Base-by-base conservation (phyloP, 2,113 vertebrate species). In the Rallus limicola region DNA sequence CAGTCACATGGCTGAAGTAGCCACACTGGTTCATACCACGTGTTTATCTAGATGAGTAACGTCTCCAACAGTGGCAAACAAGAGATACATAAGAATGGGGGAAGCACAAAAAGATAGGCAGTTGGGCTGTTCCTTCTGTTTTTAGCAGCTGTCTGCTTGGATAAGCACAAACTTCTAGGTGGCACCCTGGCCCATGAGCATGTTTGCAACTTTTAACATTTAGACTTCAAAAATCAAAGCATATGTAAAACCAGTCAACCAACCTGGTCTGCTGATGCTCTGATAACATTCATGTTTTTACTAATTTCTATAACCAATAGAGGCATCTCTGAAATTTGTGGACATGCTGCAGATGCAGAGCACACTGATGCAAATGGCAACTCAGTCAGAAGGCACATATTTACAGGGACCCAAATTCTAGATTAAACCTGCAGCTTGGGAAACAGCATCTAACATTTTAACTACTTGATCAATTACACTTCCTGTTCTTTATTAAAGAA, bases 311-410 rank as follows among this genome's bases (percentile, higher is more conserved):
- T 26, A 52, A 17, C 6, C 34, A 31, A 33, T 11, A 74, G 8
- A 59, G 21, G 14, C 18, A 82, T 58, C 48, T 60, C 63, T 40
- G 9, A 62, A 34, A 58, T 65, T 83, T 58, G 44, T 70, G 33
- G 16, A 26, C 12, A 15, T 0, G 1, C 24, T 65, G 44, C 34
- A 94, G 31, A 79, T 31, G 23, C 28, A 71, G 53, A 82, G 55
- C 28, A 77, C 0, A 0, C 29, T 90, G n/a, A 24, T 55, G 52
- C 13, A 71, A 93, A 86, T 0, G 0, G 18, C 23, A 81, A 56
- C 25, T 64, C 28, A 42, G 5, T 14, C 64, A 38, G 19, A 95
- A 72, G 33, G 48, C 63, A 76, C 31, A 40, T 46, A 90, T 71
- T 50, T 19, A 86, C 17, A 29, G 13, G n/a, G n/a, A 6, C 34